Percentiles rank a stretch among this genome's conserved stretches.
These are phyloP conservation scores for Xanthia icteritia DNA, from an alignment of 2,888 invertebrate genomes.

Conservation along the genomic window DNA sequence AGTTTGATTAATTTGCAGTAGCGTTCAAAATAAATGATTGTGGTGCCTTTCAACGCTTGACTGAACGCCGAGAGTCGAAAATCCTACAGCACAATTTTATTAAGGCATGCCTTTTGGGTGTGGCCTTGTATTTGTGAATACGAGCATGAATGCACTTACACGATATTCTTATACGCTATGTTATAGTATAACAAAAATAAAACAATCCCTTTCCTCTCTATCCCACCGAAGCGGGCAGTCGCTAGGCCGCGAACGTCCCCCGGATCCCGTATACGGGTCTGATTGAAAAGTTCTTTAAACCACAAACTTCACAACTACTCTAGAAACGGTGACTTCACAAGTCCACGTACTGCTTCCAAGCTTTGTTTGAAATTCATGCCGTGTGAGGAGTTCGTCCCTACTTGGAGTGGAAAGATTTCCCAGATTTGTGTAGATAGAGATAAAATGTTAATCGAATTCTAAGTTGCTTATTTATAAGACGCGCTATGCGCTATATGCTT, in stretches of 20 bases:
- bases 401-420: slow-evolving; percentile 44
- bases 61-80: too few species aligned
- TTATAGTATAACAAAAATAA: too few species aligned
- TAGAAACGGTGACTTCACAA: slow-evolving; percentile 64
- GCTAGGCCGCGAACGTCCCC: slow-evolving; percentile 69
- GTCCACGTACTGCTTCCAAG: slow-evolving; percentile 58
- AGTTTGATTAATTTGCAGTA: background rate
- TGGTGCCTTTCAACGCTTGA: too few species aligned
- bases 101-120: too few species aligned
- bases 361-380: slow-evolving; percentile 65
- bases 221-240: slow-evolving; percentile 64
- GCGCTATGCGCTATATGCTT: background rate
- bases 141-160: background rate
- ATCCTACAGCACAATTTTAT: too few species aligned
- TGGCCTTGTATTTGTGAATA: too few species aligned
- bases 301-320: slow-evolving; percentile 74
- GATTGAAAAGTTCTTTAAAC: slow-evolving; percentile 85
- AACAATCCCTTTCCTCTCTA: slow-evolving; percentile 47
- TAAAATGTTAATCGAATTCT: slow-evolving; percentile 32
- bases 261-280: slow-evolving; percentile 81
- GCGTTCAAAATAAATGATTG: background rate
- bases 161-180: background rate
- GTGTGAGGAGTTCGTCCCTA: slow-evolving; percentile 46
- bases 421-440: slow-evolving; percentile 20
- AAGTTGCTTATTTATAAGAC: background rate